Evolutionary conservation across 92 coral and sea anemone genomes (phyloP).

Genomic region (Parazoanthus swiftii): DNA sequence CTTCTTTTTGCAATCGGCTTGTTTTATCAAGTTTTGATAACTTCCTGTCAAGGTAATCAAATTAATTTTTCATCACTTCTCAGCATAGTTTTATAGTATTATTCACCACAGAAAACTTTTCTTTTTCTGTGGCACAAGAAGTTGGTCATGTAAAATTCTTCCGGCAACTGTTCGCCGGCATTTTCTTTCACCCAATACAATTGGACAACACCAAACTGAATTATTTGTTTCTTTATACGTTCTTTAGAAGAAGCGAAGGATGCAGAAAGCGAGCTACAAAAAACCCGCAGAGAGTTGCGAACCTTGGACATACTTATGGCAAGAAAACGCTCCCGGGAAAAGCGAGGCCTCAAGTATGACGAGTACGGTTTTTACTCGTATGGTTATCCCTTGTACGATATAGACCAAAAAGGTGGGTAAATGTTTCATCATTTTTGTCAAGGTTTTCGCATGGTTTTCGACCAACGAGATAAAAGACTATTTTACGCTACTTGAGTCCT

Average conservation of each 20-base stretch:
- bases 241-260: neutral
- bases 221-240: neutral
- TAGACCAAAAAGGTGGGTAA: constrained; percentile 13
- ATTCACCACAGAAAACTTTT: neutral
- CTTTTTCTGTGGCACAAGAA: neutral
- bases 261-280: neutral
- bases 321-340: neutral
- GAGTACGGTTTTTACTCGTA: constrained; percentile 26
- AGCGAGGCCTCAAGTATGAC: constrained; percentile 10
- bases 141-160: neutral
- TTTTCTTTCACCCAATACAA: neutral
- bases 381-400: constrained; percentile 21
- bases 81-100: neutral
- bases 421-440: neutral
- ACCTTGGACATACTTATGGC: constrained; percentile 7
- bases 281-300: constrained; percentile 20
- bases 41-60: constrained; percentile 27
- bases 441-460: neutral
- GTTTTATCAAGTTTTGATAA: neutral
- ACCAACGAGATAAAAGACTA: neutral
- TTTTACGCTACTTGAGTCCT: neutral
- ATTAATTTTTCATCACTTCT: neutral
- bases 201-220: neutral
- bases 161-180: neutral
- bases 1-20: constrained; percentile 2